phyloP scores from a whole-genome alignment of 2,113 vertebrate genomes.

The Speoplatyrhinus poulsoni region DNA sequence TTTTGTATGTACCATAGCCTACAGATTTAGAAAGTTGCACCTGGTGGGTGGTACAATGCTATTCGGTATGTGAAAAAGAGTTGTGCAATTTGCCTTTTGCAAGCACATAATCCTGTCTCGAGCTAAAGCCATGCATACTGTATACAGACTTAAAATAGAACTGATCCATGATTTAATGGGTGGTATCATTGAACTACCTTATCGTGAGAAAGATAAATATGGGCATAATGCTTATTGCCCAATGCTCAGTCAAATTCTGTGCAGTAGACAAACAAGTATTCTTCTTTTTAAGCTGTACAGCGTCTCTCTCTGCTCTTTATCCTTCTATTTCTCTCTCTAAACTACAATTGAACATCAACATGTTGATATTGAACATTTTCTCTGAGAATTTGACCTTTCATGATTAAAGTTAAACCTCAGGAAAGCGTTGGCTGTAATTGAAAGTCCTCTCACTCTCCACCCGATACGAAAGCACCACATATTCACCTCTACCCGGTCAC shows the following conservation, averaged over 20 bases:
- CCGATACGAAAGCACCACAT: conserved; percentile 20
- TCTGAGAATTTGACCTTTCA: conserved; percentile 45
- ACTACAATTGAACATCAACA: conserved; percentile 33
- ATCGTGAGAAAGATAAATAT: no score
- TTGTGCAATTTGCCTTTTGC: conserved; percentile 2
- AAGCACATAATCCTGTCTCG: background rate
- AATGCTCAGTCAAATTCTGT: background rate
- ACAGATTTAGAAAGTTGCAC: background rate
- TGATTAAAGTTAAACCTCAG: conserved; percentile 26
- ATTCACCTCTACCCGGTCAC: conserved; percentile 9
- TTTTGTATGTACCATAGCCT: conserved; percentile 16
- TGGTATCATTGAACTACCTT: no score
- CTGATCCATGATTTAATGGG: background rate
- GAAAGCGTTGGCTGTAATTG: conserved; percentile 42
- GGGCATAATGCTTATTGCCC: no score
- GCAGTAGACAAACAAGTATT: background rate
- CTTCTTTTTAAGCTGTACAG: conserved; percentile 4
- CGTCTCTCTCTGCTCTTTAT: no score
- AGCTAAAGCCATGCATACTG: background rate
- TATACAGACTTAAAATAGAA: background rate
- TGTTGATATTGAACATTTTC: conserved; percentile 25
- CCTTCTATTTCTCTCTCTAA: conserved; percentile 5
- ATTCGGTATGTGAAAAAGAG: background rate
- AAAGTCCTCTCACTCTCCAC: conserved; percentile 43
- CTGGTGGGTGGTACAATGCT: background rate